These are phyloP conservation scores for Campylorhamphus procurvoides DNA, from an alignment of 2,113 vertebrate species.

Conservation along the genomic window DNA sequence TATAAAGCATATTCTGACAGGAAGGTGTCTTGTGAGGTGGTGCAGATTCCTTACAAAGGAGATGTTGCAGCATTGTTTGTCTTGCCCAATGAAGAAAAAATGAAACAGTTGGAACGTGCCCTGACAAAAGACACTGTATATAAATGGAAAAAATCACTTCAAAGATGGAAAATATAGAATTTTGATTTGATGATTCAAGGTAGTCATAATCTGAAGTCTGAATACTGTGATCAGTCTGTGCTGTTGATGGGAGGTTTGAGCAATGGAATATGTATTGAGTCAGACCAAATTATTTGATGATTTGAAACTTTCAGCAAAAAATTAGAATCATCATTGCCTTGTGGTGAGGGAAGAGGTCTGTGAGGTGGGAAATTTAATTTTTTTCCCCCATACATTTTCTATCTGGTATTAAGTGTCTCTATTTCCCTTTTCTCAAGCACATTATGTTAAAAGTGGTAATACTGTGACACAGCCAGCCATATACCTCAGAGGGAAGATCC, in stretches of 20 bases:
- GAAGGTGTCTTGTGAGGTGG: conserved; percentile 61
- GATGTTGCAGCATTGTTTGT: conserved; percentile 79
- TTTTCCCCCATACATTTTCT: background rate
- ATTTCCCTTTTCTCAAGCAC: background rate
- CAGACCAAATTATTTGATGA: background rate
- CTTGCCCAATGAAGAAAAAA: conserved; percentile 77
- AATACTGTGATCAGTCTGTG: background rate
- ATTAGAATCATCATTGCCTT: background rate
- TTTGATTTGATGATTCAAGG: background rate
- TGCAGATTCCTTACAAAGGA: conserved; percentile 82
- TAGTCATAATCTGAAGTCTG: background rate
- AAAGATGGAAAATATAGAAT: background rate
- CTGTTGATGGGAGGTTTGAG: background rate
- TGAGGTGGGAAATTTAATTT: background rate
- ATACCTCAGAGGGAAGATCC: background rate
- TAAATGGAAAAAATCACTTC: conserved; percentile 10
- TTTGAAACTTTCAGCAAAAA: background rate
- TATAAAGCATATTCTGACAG: conserved; percentile 49
- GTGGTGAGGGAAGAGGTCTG: background rate
- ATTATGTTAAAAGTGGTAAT: background rate
- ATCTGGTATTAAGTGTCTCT: background rate
- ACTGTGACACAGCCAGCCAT: background rate
- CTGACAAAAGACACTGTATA: conserved; percentile 3
- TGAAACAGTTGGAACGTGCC: conserved; percentile 70
- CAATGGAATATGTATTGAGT: background rate